phyloP scores from a whole-genome alignment of 2,797 vertebrate genomes.

The Sardinella longiceps region DNA sequence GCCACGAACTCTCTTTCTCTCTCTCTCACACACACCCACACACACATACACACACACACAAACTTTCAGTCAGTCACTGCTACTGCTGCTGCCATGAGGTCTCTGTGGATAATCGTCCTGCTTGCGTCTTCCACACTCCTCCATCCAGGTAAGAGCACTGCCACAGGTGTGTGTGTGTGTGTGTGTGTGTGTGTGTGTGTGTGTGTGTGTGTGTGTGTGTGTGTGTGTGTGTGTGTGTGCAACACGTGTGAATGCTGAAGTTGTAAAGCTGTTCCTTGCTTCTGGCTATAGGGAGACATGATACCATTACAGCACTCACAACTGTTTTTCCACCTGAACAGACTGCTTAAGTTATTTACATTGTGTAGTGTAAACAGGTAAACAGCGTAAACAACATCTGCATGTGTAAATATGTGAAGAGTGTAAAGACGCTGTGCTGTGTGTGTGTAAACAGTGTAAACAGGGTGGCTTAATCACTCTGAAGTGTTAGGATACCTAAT shows the following conservation, averaged over 20 bases:
- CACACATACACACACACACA: neutral
- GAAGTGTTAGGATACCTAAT: no score
- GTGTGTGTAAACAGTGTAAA: no score
- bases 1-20: no score
- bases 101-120: neutral
- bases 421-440: no score
- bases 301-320: no score
- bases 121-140: neutral
- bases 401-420: no score
- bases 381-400: no score
- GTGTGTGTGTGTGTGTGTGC: neutral
- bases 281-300: no score
- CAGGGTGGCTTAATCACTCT: no score
- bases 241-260: neutral
- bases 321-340: neutral
- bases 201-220: neutral
- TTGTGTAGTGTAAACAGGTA: no score
- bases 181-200: neutral
- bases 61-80: neutral
- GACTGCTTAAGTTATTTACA: neutral
- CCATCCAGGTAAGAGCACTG: neutral
- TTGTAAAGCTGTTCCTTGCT: no score
- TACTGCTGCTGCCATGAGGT: conserved; percentile 1
- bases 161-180: neutral
- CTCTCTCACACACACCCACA: neutral